These are phyloP conservation scores for Caenorhabditis sinica DNA, from an alignment of 2,888 invertebrate species.

Conservation along the genomic window DNA sequence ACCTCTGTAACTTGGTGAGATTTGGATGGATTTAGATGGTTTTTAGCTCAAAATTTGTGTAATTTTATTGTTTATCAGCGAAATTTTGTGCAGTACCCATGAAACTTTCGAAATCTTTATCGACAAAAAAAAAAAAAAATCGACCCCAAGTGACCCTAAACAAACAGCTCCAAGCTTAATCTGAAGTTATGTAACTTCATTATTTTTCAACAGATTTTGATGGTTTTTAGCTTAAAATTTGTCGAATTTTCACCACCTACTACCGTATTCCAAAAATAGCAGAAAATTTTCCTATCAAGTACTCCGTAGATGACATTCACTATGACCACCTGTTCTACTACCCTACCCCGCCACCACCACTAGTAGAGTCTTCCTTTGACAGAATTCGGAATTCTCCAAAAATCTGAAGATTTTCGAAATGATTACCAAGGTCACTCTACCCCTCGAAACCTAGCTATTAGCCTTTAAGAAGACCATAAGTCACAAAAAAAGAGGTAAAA, in stretches of 20 bases:
- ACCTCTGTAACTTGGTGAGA: background rate
- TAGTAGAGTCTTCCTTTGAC: background rate
- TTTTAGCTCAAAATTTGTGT: no score
- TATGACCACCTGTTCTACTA: background rate
- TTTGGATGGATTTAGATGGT: no score
- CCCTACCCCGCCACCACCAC: background rate
- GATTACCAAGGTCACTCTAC: background rate
- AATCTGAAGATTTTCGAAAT: background rate
- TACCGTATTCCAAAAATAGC: no score
- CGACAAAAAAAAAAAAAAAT: no score
- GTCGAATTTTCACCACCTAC: background rate
- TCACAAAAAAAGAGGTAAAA: slow-evolving; percentile 7
- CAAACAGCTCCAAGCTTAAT: no score
- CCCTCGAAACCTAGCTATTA: background rate
- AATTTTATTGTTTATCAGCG: no score
- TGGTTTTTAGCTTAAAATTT: background rate
- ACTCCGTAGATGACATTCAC: no score
- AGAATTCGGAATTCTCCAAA: no score
- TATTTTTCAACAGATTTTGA: background rate
- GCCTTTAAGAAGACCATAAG: slow-evolving; percentile 1
- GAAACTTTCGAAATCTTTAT: no score
- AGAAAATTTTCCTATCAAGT: no score
- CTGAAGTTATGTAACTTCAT: background rate
- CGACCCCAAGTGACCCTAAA: no score
- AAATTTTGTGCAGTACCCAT: no score